These are phyloP conservation scores for Origma solitaria DNA, from an alignment of 2,113 vertebrate genomes.

Conservation along the genomic window DNA sequence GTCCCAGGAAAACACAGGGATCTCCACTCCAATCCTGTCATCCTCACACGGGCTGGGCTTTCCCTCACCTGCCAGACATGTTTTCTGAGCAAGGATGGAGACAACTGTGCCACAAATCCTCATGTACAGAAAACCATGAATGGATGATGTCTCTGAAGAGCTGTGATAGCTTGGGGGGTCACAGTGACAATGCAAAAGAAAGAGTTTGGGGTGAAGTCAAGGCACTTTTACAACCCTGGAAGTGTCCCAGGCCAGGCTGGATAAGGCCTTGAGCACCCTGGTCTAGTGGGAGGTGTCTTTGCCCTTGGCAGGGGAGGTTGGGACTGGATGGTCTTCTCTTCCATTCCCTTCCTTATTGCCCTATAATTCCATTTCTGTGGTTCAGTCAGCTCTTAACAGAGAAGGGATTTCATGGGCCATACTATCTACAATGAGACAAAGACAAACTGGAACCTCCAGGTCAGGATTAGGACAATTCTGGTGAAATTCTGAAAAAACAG, in stretches of 20 bases:
- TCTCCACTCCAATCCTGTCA: too few species aligned
- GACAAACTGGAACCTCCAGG: not conserved
- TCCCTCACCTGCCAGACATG: not conserved
- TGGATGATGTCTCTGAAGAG: not conserved
- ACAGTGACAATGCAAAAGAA: not conserved
- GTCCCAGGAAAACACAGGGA: not conserved
- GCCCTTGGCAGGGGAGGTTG: not conserved
- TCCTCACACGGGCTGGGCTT: not conserved
- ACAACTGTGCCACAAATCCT: not conserved
- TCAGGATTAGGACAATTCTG: not conserved
- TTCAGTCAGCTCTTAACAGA: not conserved
- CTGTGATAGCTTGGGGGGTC: not conserved
- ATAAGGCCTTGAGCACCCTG: not conserved
- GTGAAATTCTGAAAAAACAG: not conserved
- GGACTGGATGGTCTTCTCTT: not conserved
- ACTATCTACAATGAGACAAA: not conserved
- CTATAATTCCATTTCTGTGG: not conserved
- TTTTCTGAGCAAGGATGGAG: not conserved
- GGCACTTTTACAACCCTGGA: rapidly evolving
- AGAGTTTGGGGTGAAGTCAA: not conserved
- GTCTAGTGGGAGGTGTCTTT: not conserved
- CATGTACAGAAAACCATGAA: not conserved
- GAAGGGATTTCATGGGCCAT: not conserved
- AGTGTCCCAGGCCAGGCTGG: not conserved
- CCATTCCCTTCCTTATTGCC: not conserved